Evolutionary conservation across 2,797 vertebrate genomes (phyloP).

Genomic region (Ctenopoma kingsleyae): DNA sequence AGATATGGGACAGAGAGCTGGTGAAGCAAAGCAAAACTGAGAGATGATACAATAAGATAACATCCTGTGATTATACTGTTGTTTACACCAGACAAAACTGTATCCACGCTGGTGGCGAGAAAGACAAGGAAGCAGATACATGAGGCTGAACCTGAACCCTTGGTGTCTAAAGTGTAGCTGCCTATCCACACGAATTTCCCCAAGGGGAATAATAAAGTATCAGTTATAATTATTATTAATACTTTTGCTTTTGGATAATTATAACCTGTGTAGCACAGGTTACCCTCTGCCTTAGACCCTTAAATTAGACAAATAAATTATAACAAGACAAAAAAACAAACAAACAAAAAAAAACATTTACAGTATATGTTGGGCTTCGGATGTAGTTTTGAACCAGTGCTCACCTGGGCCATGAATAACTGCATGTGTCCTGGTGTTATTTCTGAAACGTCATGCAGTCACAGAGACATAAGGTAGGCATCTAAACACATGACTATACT

Average conservation of each 20-base stretch:
- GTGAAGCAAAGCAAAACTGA: conserved; percentile 15
- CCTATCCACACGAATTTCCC: too few relatives aligned
- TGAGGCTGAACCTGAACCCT: too few relatives aligned
- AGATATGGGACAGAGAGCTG: conserved; percentile 25
- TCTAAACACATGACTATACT: not conserved
- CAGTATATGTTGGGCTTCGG: not conserved
- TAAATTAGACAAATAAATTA: too few relatives aligned
- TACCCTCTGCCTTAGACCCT: too few relatives aligned
- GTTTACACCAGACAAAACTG: not conserved
- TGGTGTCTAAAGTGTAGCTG: too few relatives aligned
- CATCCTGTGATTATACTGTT: not conserved
- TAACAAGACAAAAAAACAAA: too few relatives aligned
- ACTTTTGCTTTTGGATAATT: too few relatives aligned
- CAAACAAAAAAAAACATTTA: too few relatives aligned
- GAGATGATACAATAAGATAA: conserved; percentile 4
- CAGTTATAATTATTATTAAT: too few relatives aligned
- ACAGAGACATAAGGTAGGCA: not conserved
- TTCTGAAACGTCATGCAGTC: not conserved
- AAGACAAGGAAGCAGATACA: not conserved
- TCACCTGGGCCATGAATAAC: not conserved
- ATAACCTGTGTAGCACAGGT: too few relatives aligned
- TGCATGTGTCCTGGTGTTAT: not conserved
- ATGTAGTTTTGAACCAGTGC: not conserved
- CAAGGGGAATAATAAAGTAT: too few relatives aligned
- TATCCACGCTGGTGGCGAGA: not conserved